Evolutionary conservation across 2,113 vertebrate species (phyloP).

Genomic region (Hemiprocne comata): DNA sequence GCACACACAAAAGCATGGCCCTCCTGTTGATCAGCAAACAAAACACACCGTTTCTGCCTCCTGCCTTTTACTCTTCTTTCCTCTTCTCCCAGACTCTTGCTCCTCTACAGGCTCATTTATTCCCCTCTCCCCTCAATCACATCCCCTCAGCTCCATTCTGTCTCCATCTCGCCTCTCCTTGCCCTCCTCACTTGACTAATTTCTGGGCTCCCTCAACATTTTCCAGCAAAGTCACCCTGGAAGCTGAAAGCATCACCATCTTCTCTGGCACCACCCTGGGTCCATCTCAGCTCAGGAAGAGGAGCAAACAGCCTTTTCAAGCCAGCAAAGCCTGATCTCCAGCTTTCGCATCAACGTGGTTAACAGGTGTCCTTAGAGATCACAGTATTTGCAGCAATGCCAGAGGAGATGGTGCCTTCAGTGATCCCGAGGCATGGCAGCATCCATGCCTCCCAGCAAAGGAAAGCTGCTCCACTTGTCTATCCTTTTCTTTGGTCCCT

Average conservation of each 20-base stretch:
- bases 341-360: fast-evolving
- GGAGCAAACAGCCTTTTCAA: background rate
- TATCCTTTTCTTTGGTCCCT: background rate
- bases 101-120: background rate
- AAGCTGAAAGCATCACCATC: background rate
- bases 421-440: background rate
- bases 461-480: background rate
- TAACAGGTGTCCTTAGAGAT: background rate
- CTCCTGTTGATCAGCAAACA: background rate
- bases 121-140: background rate
- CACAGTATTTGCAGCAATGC: background rate
- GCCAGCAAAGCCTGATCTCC: background rate
- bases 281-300: background rate
- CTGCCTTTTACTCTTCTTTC: background rate
- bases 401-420: background rate
- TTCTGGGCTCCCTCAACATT: background rate
- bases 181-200: background rate
- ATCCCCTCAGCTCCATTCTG: background rate
- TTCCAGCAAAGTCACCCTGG: background rate
- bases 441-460: background rate
- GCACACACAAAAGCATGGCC: background rate
- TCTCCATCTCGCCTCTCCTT: background rate
- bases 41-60: background rate
- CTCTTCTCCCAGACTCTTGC: background rate
- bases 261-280: background rate